These are phyloP conservation scores for Hafferia zeledoni DNA, from an alignment of 2,797 vertebrate species.

Conservation along the genomic window DNA sequence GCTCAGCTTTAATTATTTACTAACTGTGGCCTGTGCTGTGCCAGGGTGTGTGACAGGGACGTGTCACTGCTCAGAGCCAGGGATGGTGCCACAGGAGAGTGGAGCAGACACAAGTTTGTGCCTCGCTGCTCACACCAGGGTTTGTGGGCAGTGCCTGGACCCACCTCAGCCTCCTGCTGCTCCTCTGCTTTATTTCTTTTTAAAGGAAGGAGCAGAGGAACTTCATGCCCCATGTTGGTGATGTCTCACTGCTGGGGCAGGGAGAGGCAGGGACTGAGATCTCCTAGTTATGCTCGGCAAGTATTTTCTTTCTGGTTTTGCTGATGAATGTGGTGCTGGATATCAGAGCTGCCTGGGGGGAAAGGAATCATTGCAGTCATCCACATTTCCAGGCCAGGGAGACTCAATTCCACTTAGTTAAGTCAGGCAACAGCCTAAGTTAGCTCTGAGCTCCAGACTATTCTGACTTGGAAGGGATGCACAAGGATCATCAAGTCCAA, in stretches of 20 bases:
- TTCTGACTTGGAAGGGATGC: too few species aligned
- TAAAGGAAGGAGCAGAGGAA: not conserved
- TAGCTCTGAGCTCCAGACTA: not conserved
- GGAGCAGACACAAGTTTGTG: not conserved
- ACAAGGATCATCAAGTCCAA: too few species aligned
- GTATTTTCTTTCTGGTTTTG: not conserved
- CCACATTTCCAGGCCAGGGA: not conserved
- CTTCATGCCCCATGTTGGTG: fast-evolving
- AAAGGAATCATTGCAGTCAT: fast-evolving
- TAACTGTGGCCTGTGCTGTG: not conserved
- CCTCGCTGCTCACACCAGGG: not conserved
- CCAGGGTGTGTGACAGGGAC: slow-evolving; percentile 9
- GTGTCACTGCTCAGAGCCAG: not conserved
- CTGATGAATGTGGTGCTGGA: not conserved
- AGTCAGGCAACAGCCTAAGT: not conserved
- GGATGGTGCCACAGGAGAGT: not conserved
- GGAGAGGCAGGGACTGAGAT: not conserved
- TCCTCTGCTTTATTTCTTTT: not conserved
- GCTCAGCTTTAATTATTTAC: slow-evolving; percentile 60
- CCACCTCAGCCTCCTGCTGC: not conserved
- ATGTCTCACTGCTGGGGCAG: not conserved
- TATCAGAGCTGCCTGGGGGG: not conserved
- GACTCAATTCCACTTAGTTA: not conserved
- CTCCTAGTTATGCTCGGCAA: not conserved
- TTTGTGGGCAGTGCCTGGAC: not conserved